Percentiles rank a stretch among this genome's conserved stretches.
phyloP scores from a whole-genome alignment of 2,888 invertebrate genomes.

The Buathra laborator region DNA sequence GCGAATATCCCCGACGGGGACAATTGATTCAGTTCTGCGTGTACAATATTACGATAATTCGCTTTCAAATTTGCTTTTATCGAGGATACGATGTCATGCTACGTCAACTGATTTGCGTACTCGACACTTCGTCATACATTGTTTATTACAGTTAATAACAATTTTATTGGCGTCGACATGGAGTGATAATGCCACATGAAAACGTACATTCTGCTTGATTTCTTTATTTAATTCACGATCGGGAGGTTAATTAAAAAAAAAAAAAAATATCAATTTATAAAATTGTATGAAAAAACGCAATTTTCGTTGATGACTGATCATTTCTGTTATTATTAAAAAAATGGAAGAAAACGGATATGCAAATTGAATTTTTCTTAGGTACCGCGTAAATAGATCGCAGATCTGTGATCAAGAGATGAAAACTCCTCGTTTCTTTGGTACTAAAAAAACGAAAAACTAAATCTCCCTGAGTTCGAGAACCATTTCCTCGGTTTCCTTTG shows the following conservation, averaged over 20 bases:
- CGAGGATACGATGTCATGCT: conserved; percentile 12
- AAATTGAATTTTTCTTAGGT: neutral
- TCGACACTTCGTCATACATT: neutral
- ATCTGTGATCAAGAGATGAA: neutral
- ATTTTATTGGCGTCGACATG: neutral
- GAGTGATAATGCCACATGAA: neutral
- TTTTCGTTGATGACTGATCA: no score
- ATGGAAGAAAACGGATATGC: no score
- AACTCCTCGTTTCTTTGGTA: neutral
- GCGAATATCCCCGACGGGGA: neutral
- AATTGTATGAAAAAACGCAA: no score
- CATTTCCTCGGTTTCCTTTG: neutral
- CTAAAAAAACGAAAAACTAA: neutral
- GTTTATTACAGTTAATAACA: conserved; percentile 1
- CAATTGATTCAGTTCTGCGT: conserved; percentile 29
- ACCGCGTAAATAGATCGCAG: neutral
- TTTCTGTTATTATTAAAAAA: no score
- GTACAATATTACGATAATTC: conserved; percentile 27
- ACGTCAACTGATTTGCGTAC: conserved; percentile 1
- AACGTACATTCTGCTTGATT: neutral
- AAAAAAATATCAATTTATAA: no score
- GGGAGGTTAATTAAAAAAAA: no score
- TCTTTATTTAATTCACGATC: neutral
- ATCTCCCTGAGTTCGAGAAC: neutral
- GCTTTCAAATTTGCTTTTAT: conserved; percentile 20